These are phyloP conservation scores for Danaus chrysippus DNA, from an alignment of 2,888 invertebrate genomes.

Conservation along the genomic window DNA sequence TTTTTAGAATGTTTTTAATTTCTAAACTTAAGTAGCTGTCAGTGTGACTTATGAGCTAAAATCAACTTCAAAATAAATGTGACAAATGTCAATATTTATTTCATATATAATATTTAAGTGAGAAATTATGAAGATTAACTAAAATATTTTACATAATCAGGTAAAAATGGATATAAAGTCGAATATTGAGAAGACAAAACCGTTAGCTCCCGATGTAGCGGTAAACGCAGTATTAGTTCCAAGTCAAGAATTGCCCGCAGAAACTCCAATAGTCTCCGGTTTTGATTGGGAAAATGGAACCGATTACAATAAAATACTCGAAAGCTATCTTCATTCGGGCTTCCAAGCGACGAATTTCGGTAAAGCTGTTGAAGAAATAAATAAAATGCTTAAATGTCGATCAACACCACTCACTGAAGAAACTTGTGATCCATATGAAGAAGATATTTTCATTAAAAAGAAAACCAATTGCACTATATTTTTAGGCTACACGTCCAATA, in stretches of 20 bases:
- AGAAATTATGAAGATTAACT: not conserved
- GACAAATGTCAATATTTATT: not conserved
- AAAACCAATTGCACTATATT: constrained; percentile 95
- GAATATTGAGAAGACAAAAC: constrained; percentile 46
- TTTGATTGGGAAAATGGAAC: constrained; percentile 96
- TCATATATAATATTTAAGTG: too few relatives aligned
- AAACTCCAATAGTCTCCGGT: constrained; percentile 86
- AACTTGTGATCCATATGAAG: constrained; percentile 82
- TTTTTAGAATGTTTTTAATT: not conserved
- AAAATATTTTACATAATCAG: not conserved
- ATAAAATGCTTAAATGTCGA: constrained; percentile 92
- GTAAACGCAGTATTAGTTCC: constrained; percentile 85
- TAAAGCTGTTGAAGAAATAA: constrained; percentile 92
- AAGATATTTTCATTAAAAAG: constrained; percentile 88
- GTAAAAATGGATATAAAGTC: constrained; percentile 48
- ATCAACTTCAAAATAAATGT: not conserved
- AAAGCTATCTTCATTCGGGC: constrained; percentile 90
- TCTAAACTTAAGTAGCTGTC: not conserved
- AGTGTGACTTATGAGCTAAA: not conserved
- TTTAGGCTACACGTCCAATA: constrained; percentile 97
- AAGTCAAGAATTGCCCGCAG: constrained; percentile 82
- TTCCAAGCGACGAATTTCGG: constrained; percentile 99
- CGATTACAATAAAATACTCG: constrained; percentile 90
- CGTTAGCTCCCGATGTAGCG: constrained; percentile 73
- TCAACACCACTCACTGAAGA: constrained; percentile 83